Percentiles rank a stretch among this genome's conserved stretches.
Evolutionary conservation across 2,888 invertebrate genomes (phyloP).

Genomic region (Schizaphis graminum): DNA sequence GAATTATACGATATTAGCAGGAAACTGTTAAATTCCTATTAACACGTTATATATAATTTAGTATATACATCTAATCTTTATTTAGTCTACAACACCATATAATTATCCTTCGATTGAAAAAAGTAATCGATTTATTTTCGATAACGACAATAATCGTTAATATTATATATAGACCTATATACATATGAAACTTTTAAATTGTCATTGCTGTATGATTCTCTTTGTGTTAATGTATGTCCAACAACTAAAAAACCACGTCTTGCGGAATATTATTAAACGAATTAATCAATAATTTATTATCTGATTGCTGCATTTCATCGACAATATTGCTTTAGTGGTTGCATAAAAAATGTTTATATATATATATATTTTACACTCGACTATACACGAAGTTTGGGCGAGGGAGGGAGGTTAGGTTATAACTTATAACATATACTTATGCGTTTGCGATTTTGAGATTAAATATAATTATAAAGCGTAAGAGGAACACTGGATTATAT

Average conservation of each 20-base stretch:
- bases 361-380: background rate
- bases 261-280: background rate
- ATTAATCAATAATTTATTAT: background rate
- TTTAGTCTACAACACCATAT: background rate
- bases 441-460: background rate
- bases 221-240: background rate
- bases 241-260: background rate
- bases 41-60: background rate
- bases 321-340: background rate
- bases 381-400: background rate
- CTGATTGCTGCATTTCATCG: background rate
- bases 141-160: background rate
- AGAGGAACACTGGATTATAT: background rate
- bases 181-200: background rate
- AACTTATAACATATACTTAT: background rate
- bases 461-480: background rate
- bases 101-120: background rate
- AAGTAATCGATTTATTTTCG: background rate
- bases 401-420: background rate
- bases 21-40: constrained; percentile 4
- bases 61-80: background rate
- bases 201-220: background rate
- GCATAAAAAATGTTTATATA: background rate
- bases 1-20: background rate
- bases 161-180: background rate